Base-by-base conservation (phyloP, 30 jellyfish, hydroid and myxozoan genomes). In the Pseudorhiza aurosa region DNA sequence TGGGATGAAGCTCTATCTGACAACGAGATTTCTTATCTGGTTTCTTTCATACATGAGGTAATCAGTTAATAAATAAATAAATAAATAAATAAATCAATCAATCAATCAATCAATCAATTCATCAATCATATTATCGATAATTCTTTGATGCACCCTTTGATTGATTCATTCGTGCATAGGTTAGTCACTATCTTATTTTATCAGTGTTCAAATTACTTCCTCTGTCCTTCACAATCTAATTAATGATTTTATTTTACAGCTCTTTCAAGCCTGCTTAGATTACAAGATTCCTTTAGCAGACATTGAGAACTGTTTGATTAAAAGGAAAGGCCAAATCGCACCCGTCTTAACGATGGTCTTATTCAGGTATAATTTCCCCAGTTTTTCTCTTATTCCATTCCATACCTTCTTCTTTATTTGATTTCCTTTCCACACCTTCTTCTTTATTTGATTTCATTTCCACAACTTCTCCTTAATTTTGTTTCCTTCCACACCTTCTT, bases 11-110 rank as follows among this genome's bases (percentile, higher is more conserved):
- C 67, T 47, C 85, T 62, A 37, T 68, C 70, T 35, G 83, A 83
- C 19, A 51, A 64, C 27, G 77, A 73, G 22, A 62, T 65, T 58
- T 64, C 89, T 29, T 33, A 85, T 33, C 25, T 89, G 62, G 91
- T 89, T 2, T 67, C 91, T 2, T 82, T 87, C 58, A 24, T 89
- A 8, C 49, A 50, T 30, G 87, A 82, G 88, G 97, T 89, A 73
- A 28, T 3, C 33, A 28, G 0, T 44, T 71, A 39, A 39, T 39
- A 5, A 12, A 5, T 5, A 9, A 15, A n/a, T 4, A n/a, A 47
- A 8, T 9, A 4, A 21, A 8, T 6, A 3, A 26, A 47, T 47
- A 7, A 47, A 8, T 47, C 25, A 3, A 15, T 3, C 18, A n/a
- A 33, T 26, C 32, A n/a, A 58, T 58, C 22, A 4, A 58, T 58